These are phyloP conservation scores for Varecia variegata DNA, from an alignment of 2,797 vertebrate genomes.

Conservation along the genomic window DNA sequence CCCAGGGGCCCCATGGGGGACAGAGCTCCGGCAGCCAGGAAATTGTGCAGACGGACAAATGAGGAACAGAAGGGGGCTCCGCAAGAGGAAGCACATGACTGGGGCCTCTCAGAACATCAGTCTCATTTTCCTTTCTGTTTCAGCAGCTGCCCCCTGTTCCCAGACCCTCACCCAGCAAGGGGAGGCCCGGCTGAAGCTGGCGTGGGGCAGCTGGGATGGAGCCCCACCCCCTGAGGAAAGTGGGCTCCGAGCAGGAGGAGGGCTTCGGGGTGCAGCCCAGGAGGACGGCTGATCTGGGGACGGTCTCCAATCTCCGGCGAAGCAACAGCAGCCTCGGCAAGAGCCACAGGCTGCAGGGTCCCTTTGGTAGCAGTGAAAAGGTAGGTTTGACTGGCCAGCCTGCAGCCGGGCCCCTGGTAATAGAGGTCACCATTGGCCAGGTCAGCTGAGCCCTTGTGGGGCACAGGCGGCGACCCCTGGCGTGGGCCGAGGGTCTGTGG, in stretches of 20 bases:
- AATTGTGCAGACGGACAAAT: fast-evolving
- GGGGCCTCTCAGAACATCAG: background rate
- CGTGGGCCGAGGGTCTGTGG: background rate
- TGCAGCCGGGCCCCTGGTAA: fast-evolving
- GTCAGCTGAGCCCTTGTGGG: background rate
- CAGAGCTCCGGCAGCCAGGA: fast-evolving
- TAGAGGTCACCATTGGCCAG: fast-evolving
- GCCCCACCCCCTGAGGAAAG: constrained; percentile 66
- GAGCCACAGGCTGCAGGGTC: constrained; percentile 64
- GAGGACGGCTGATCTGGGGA: constrained; percentile 68
- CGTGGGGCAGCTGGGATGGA: constrained; percentile 29
- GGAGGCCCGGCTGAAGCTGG: background rate
- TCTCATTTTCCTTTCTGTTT: background rate
- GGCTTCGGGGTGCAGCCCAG: constrained; percentile 24
- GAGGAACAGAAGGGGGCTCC: background rate
- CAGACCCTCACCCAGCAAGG: background rate
- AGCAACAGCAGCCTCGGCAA: constrained; percentile 76
- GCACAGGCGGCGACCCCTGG: fast-evolving
- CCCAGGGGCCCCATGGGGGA: background rate
- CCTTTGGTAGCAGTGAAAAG: constrained; percentile 76
- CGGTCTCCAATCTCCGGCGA: constrained; percentile 77
- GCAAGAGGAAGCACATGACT: fast-evolving
- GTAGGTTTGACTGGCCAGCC: constrained; percentile 57
- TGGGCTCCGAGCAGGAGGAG: constrained; percentile 73
- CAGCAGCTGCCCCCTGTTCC: background rate